phyloP scores from a whole-genome alignment of 1,140 invertebrate genomes.

The Pogonognathellus flavescens region DNA sequence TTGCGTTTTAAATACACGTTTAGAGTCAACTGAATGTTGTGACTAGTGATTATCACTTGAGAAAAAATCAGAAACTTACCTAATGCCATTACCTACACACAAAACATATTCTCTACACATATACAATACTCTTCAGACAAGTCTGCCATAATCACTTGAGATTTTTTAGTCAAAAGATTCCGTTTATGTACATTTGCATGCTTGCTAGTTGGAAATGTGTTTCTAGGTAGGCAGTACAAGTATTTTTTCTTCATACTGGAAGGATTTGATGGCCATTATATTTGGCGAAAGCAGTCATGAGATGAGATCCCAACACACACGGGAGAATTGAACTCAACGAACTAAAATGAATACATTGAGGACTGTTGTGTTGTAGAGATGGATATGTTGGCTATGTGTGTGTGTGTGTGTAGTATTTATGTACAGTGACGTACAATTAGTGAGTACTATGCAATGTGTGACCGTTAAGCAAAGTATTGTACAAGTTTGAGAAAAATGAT shows the following conservation, averaged over 20 bases:
- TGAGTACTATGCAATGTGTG: no score
- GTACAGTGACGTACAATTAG: no score
- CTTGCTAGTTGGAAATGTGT: neutral
- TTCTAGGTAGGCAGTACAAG: neutral
- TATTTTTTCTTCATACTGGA: slow-evolving; percentile 1
- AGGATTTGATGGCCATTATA: neutral
- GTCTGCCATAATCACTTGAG: neutral
- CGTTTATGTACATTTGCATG: slow-evolving; percentile 38
- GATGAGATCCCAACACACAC: no score
- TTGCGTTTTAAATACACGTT: slow-evolving; percentile 17
- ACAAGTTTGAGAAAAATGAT: slow-evolving; percentile 19
- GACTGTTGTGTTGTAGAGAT: no score
- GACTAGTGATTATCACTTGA: slow-evolving; percentile 6
- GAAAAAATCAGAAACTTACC: neutral
- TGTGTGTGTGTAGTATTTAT: no score
- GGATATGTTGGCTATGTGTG: no score
- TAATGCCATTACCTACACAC: slow-evolving; percentile 1
- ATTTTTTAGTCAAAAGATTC: slow-evolving; percentile 21
- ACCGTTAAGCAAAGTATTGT: no score
- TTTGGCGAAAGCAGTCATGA: no score
- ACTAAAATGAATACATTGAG: no score
- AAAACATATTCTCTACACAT: no score
- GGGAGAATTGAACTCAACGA: no score
- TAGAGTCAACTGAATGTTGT: neutral
- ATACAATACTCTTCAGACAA: no score